These are phyloP conservation scores for Xanthorhoe designata DNA, from an alignment of 2,888 invertebrate species.

Conservation along the genomic window DNA sequence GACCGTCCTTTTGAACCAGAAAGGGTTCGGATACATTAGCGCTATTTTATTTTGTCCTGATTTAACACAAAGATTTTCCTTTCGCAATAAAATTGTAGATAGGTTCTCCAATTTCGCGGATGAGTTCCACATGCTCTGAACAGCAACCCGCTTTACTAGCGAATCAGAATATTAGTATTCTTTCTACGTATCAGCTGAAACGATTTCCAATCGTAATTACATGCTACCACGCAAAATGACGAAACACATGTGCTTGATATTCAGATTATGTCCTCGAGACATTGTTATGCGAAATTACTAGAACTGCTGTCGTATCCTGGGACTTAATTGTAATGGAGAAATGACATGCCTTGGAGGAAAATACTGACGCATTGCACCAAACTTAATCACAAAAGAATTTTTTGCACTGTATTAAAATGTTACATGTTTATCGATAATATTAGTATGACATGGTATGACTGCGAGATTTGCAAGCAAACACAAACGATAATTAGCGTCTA, in stretches of 20 bases:
- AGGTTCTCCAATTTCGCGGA: slow-evolving; percentile 31
- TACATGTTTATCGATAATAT: background rate
- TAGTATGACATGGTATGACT: background rate
- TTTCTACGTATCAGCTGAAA: slow-evolving; percentile 37
- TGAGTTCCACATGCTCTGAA: slow-evolving; percentile 32
- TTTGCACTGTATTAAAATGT: background rate
- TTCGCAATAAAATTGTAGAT: slow-evolving; percentile 14
- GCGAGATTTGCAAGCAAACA: background rate
- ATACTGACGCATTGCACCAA: background rate
- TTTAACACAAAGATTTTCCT: slow-evolving; percentile 26
- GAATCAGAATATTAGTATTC: slow-evolving; percentile 39
- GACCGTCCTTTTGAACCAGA: slow-evolving; percentile 37
- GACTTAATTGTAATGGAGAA: background rate
- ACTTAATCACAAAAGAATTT: background rate
- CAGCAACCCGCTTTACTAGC: slow-evolving; percentile 27
- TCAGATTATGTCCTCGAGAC: slow-evolving; percentile 31
- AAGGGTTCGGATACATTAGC: slow-evolving; percentile 41
- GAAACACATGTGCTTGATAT: slow-evolving; percentile 38
- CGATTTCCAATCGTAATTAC: slow-evolving; percentile 42
- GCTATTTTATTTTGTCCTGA: slow-evolving; percentile 38
- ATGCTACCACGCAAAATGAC: slow-evolving; percentile 35
- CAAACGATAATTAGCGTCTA: background rate
- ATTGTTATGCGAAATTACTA: slow-evolving; percentile 4
- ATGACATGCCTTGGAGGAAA: background rate
- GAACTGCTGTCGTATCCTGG: background rate